Conservation (phyloP, 2,797 vertebrate genomes). For the Neopelma chrysocephalum region DNA sequence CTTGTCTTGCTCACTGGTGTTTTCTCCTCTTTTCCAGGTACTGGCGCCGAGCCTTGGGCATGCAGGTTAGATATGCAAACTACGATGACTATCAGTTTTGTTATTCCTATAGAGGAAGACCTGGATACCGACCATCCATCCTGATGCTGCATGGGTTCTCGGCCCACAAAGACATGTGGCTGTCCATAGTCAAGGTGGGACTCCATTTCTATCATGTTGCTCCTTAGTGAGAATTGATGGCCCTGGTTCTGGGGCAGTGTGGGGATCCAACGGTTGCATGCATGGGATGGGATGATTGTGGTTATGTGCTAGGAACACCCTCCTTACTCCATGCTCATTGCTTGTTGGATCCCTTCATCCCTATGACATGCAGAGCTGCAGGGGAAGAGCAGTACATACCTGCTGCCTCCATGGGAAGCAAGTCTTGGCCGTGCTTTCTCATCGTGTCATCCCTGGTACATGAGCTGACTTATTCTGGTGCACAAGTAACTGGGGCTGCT, state of each 20-base stretch:
- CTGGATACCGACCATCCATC: slow-evolving; percentile 81
- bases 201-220: neutral
- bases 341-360: neutral
- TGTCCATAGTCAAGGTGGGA: slow-evolving; percentile 86
- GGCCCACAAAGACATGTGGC: slow-evolving; percentile 95
- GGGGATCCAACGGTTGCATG: fast-evolving
- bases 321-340: neutral
- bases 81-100: slow-evolving; percentile 88
- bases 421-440: neutral
- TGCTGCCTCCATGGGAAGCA: neutral
- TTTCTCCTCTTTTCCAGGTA: slow-evolving; percentile 78
- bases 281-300: neutral
- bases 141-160: slow-evolving; percentile 96
- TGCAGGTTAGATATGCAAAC: slow-evolving; percentile 80
- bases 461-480: neutral
- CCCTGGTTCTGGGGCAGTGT: neutral
- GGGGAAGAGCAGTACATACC: neutral
- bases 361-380: neutral
- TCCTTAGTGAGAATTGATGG: neutral
- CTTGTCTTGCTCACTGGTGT: neutral
- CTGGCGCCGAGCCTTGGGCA: slow-evolving; percentile 84
- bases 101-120: slow-evolving; percentile 85
- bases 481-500: neutral
- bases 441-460: neutral
- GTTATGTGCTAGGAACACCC: neutral